Evolutionary conservation across 2,797 vertebrate genomes (phyloP), one percentile per base, ranked within the genome.

Genomic region (Urocyon cinereoargenteus): DNA sequence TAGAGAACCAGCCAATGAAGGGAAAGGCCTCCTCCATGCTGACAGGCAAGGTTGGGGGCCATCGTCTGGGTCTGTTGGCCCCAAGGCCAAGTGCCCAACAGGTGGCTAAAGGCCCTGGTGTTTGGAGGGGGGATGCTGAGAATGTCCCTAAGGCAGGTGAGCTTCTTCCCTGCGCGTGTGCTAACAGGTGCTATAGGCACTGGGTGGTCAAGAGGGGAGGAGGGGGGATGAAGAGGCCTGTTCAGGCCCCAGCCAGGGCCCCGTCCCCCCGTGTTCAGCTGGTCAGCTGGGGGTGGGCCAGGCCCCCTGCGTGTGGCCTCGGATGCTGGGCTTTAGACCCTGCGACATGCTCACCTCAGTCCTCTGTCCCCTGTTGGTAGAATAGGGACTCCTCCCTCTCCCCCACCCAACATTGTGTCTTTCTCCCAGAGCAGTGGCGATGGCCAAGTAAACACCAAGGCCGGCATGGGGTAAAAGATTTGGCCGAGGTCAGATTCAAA

Each of bases 401-500:
- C 24, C 59, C 31, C 15, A 9, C 59, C 31, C 15, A 9, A 1
- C n/a, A 15, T 11, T n/a, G 34, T 28, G 2, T 31, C 49, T n/a
- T 7, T 45, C 40, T n/a, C 34, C 36, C 40, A 26, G 40, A 31
- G 55, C 51, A 36, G 57, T 15, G 15, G 8, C 1, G 2, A 34
- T 31, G 15, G 49, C n/a, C 34, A 16, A 0, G 6, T 1, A 19
- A 57, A 68, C 36, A 1, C 2, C 0, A 61, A 53, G 70, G 78
- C 59, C 0, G 0, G 85, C 90, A 4, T 11, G 0, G 36, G 70
- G 57, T 5, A 1, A 2, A 3, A 16, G 55, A 9, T 2, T 18
- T 18, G 36, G 77, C 55, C 51, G 3, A 11, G 86, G 55, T 31
- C 26, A 3, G 16, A 10, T 40, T 55, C 2, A 34, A 34, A 49